Base-by-base conservation (phyloP, 2,888 invertebrate species). In the Oxyteleia sp. region DNA sequence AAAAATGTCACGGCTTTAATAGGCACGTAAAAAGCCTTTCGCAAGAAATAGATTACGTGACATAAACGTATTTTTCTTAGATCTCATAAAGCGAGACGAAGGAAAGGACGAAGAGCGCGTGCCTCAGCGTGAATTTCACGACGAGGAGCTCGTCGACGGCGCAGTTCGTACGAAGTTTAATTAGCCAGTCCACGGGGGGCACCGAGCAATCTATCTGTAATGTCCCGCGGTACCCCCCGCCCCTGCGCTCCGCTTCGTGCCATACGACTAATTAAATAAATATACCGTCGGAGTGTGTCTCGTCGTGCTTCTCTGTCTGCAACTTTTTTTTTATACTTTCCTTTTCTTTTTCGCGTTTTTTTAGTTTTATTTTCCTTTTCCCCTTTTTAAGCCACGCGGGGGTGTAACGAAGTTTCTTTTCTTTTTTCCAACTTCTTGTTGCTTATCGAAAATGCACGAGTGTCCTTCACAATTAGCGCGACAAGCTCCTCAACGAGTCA, bases 141-240 rank as follows among this genome's bases (percentile, higher is more conserved):
- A 76, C 47, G 47, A 63, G 51, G 57, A 57, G 35, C 47, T 51
- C 49, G 66, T 41, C 45, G 69, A 43, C 43, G 26, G 41, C 66
- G 69, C 53, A 49, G 53, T 61, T 66, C 68, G 74, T 61, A 82
- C 68, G 53, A 87, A 89, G 90, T 90, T 90, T 90, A 90, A 90
- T 90, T 90, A 90, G 90, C 85, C 82, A 87, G 86, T 88, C 89
- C 86, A 81, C 85, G 87, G 89, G 89, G 87, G 88, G 87, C 71
- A 84, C 79, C 82, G 80, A 87, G 89, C 88, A 88, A 90, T 90
- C 90, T 90, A 90, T 90, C 87, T 84, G 86, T 86, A 85, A 87
- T 87, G 87, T 87, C 87, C 86, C 85, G 63, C 80, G 49, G 71
- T 69, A 63, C 64, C 71, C 75, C 78, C 29, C 26, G 26, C 53